Evolutionary conservation across 30 jellyfish, hydroid and myxozoan species (phyloP), one percentile per base, ranked within the genome.

Genomic region (Aurelia sp.): DNA sequence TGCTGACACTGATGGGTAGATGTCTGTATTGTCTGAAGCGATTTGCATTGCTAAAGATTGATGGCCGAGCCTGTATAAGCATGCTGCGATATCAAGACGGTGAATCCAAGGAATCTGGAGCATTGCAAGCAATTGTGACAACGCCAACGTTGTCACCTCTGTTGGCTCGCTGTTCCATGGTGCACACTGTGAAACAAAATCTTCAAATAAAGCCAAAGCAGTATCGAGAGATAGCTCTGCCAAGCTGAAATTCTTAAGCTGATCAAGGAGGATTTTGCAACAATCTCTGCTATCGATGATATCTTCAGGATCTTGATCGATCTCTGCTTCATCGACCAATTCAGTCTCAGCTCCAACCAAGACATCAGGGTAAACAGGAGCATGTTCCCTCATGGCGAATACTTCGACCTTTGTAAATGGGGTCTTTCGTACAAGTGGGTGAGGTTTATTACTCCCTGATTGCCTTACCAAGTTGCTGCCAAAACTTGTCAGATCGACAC

Each of bases 301-400:
- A 7, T 71, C 79, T 17, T 73, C 86, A 8, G 11, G 27, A 15
- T 47, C 52, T 40, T 48, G 12, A 13, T 16, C 30, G 7, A 15
- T 20, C 53, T 52, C 81, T 20, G 11, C 20, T 44, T 64, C 74
- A 8, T 64, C 74, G 13, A 52, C 50, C 13, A 13, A 3, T 18
- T 51, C 81, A 18, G 53, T 17, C 58, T 44, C 78, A 30, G 53
- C 53, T n/a, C 72, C 86, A 41, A 44, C 58, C 40, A 35, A 48
- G 33, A 75, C 22, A 47, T 75, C 86, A 19, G 66, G 74, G 44
- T 75, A 75, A 6, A 76, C 73, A 30, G 86, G 86, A 17, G 17
- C 79, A 27, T 33, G 18, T 4, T 18, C 31, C 9, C 41, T 50
- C 23, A 50, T 33, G 19, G 75, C 86, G 30, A 75, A 75, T 23